Conservation (phyloP, 2,888 invertebrate species). For the Agriopis aurantiaria region DNA sequence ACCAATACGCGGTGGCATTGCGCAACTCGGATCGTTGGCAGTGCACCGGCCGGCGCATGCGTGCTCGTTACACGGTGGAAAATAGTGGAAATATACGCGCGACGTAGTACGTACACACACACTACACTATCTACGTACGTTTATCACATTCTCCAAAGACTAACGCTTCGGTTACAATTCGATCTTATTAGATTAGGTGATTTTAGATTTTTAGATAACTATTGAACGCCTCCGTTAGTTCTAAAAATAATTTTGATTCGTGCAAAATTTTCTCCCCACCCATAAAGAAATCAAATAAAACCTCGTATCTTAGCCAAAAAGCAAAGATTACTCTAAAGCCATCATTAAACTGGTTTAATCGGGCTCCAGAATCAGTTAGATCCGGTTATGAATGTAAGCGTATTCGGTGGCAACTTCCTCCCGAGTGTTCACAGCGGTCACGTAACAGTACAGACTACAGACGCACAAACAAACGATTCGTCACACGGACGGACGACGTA, state of each 20-base stretch:
- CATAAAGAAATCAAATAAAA: not conserved
- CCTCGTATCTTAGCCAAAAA: not conserved
- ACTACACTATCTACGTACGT: not conserved
- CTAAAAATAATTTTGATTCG: not conserved
- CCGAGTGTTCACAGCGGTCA: conserved; percentile 51
- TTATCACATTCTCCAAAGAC: not conserved
- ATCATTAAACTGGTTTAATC: conserved; percentile 8
- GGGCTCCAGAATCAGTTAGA: conserved; percentile 11
- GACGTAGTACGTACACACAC: not conserved
- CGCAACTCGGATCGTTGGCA: conserved; percentile 54
- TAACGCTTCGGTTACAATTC: not conserved
- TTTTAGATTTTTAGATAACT: not conserved
- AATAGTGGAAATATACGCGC: conserved; percentile 29
- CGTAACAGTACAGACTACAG: conserved; percentile 55
- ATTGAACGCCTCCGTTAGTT: no score
- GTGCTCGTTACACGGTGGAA: conserved; percentile 27
- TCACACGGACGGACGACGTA: conserved; percentile 55
- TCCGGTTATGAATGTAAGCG: conserved; percentile 11
- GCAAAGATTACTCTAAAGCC: not conserved
- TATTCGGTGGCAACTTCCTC: conserved; percentile 30
- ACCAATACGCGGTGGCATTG: conserved; percentile 53
- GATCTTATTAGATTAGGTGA: not conserved
- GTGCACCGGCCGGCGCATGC: conserved; percentile 43
- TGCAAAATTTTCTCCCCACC: not conserved
- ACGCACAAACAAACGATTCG: conserved; percentile 62